Base-by-base conservation (phyloP, 1,140 invertebrate species). In the Megalonaias nervosa region DNA sequence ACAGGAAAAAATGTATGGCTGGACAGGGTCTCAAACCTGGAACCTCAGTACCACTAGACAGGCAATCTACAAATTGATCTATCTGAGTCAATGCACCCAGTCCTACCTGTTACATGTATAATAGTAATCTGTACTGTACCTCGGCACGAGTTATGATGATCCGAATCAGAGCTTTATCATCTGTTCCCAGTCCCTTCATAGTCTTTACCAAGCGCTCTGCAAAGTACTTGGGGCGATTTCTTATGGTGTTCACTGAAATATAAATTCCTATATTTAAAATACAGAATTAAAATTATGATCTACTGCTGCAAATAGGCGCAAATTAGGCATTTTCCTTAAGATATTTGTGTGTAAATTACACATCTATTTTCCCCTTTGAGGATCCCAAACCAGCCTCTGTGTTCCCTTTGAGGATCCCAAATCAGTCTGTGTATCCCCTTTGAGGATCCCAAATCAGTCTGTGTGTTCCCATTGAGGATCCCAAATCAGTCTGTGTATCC, bases 141-240 rank as follows among this genome's bases (percentile, higher is more conserved):
- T 98, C 97, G 79, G 95, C 96, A 85, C 97, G 94, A 80, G 96
- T 95, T 31, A 97, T 95, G 77, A 98, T 92, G 77, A 98, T 95
- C 84, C 97, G 94, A 83, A 98, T 97, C 60, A 98, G 91, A 71
- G 95, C 95, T 84, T 95, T 94, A 89, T 98, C 96, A 86, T 96
- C 96, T 48, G 96, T 98, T 67, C 96, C 96, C 81, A 96, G 82
- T 17, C 91, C 91, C 80, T 96, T 95, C 96, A 99, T 98, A 69
- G 95, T 94, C 61, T 96, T 94, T 84, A 97, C 94, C 21, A 99
- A 92, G 81, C 95, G 93, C 87, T 98, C 95, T 67, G 97, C 97
- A 92, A 98, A 98, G 91, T 96, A 98, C 67, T 94, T 95, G 65
- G 97, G 95, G 89, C 96, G 96, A 87, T 96, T 97, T 87, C 85